Base-by-base conservation (phyloP, 2,797 vertebrate genomes). In the Parauchenoglanis ngamensis region DNA sequence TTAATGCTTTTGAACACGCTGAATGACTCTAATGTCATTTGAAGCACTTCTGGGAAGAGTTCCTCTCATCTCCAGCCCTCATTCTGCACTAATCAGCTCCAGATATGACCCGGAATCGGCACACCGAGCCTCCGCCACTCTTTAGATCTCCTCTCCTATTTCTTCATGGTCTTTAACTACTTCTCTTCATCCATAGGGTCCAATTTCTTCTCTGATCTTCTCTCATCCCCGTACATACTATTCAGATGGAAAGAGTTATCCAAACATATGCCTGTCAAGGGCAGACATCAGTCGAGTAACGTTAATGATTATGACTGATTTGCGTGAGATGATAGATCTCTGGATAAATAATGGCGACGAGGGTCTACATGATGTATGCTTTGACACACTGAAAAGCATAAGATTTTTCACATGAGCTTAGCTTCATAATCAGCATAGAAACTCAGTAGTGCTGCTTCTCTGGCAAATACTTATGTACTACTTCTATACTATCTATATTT, bases 11-110 rank as follows among this genome's bases (percentile, higher is more conserved):
- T 40, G 83, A 83, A 91, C 91, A 84, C 25, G 76, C 80, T 88
- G 88, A 90, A 92, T 91, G 76, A 89, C 70, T 88, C 80, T 88
- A 92, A 92, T 88, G 90, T 85, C 88, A 86, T 91, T 90, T 91
- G 86, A 91, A 85, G 90, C 86, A 86, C 85, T 89, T 92, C 88
- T 91, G 89, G n/a, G 89, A 92, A 90, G 85, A 91, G 87, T 90
- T 87, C 57, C 85, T 92, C 88, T 88, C 85, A 77, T 87, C 91
- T 91, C 87, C 84, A 88, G 54, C 28, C 65, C 72, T 87, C 63
- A 87, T 52, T 73, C 57, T 81, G 86, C 73, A 49, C 52, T 93
- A 93, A 93, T 93, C 82, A 57, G 83, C 87, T 90, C 92, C 92
- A 93, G 91, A 89, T 87, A 85, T 63, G 46, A 85, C 44, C 49